Evolutionary conservation across 2,113 vertebrate genomes (phyloP).

Genomic region (Megalops atlanticus): DNA sequence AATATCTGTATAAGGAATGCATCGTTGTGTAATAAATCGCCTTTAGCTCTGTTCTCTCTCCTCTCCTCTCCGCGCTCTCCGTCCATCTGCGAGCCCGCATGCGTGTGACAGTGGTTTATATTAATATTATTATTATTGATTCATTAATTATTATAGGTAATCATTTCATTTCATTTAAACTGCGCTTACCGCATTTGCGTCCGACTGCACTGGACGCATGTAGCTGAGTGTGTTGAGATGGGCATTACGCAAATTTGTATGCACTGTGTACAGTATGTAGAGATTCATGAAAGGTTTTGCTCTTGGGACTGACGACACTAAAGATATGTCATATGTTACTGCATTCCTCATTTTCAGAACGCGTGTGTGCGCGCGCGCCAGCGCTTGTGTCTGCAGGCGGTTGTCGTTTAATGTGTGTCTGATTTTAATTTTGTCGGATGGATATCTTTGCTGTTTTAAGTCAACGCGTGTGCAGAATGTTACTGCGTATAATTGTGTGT

Average conservation of each 20-base stretch:
- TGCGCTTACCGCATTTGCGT: not conserved
- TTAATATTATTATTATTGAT: constrained; percentile 3
- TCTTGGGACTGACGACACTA: not conserved
- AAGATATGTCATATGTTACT: constrained; percentile 1
- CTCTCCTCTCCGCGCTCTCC: not conserved
- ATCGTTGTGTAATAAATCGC: constrained; percentile 18
- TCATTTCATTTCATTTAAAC: constrained; percentile 6
- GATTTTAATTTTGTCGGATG: not conserved
- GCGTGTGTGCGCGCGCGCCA: not conserved
- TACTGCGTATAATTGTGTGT: not conserved
- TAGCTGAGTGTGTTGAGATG: not conserved
- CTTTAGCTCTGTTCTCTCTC: constrained; percentile 14
- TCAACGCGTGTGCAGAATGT: constrained; percentile 4
- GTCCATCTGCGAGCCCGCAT: not conserved
- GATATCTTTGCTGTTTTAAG: constrained; percentile 2
- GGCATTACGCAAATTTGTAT: constrained; percentile 3
- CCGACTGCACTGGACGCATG: constrained; percentile 3
- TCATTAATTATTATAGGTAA: not conserved
- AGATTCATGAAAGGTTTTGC: not conserved
- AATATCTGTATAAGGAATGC: not conserved
- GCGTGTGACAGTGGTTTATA: not conserved
- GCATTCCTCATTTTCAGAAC: not conserved
- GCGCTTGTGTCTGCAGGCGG: constrained; percentile 29
- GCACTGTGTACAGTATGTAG: constrained; percentile 5
- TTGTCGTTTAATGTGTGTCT: constrained; percentile 20